Base-by-base conservation (phyloP, 2,113 vertebrate species). In the Lanius collurio region DNA sequence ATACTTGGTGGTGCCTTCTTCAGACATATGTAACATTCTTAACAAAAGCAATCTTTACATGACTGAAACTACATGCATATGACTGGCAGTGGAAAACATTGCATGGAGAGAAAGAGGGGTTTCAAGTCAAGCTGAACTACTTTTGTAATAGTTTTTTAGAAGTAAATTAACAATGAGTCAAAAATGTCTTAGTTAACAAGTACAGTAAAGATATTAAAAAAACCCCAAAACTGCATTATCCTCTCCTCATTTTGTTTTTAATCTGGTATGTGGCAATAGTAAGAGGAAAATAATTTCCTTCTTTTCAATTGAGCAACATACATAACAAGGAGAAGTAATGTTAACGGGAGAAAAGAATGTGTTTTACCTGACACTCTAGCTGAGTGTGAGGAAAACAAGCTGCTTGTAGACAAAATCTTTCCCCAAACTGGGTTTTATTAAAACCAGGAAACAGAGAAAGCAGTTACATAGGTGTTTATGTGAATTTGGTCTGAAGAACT, bases 401-500 rank as follows among this genome's bases (percentile, higher is more conserved):
- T 57, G 28, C 17, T 53, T 15, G 15, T 16, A 44, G 24, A 70
- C 23, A 75, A 89, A 63, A 52, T 1, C 3, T 19, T 63, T 52
- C 6, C 30, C 27, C 26, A 59, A 83, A 64, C 10, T 3, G 1
- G 1, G 5, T 53, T 9, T 8, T 49, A 47, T 35, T 49, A 62
- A 85, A 64, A 49, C 1, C 2, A 12, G 31, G 52, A 64, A 59
- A 64, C 13, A 10, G 14, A 53, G 27, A 26, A 4, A 1, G 1
- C 18, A n/a, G 19, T n/a, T 63, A 57, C 2, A 15, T 4, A 31
- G 10, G 10, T 26, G 9, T 6, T 76, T 13, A 6, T 0, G 0
- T 15, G 30, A 85, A 67, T 27, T 28, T 37, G 6, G 4, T 20
- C 6, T 39, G 23, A 57, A 77, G 20, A 53, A 18, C 24, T 37